Evolutionary conservation across 2,888 invertebrate species (phyloP), one percentile per base, ranked within the genome.

Genomic region (Heteromurus nitidus): DNA sequence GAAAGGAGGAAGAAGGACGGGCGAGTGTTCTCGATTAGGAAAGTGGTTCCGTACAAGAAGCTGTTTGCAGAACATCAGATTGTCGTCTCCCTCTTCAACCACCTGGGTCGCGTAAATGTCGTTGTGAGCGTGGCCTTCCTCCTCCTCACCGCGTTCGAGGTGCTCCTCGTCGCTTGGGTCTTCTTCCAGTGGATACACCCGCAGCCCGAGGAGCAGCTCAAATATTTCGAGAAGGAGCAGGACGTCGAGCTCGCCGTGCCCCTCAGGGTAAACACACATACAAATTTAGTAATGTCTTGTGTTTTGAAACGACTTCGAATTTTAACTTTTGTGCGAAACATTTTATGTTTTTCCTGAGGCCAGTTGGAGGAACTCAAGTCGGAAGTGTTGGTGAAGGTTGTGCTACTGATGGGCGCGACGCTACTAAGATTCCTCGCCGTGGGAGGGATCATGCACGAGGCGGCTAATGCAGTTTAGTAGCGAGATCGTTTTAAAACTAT

Each of bases 31-130:
- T n/a, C n/a, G n/a, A n/a, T n/a, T n/a, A n/a, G n/a, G n/a, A 53
- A 53, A 53, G 53, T 53, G 53, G 20, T 53, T 53, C 53, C 53
- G 3, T 18, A 7, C 20, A 53, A 53, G 53, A 53, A 53, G 53
- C 53, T 53, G 53, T 18, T 13, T 9, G 53, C 53, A 18, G 53
- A 53, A 22, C 53, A 53, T 18, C 53, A 53, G 22, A 22, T 53
- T 22, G 53, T 53, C 1, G 11, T 22, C 53, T 53, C 53, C 2
- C 20, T 53, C 7, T 53, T 53, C 11, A 1, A 22, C 11, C 3
- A 53, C 53, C 3, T 53, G 1, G 20, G 53, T 18, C 53, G 20
- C n/a, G 53, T 53, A 1, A 53, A 53, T 11, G 2, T 18, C 2
- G 11, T 53, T 9, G 44, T 44, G 9, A n/a, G 13, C n/a, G 44